Conservation (phyloP, 2,113 vertebrate species). For the Pseudorasbora parva region DNA sequence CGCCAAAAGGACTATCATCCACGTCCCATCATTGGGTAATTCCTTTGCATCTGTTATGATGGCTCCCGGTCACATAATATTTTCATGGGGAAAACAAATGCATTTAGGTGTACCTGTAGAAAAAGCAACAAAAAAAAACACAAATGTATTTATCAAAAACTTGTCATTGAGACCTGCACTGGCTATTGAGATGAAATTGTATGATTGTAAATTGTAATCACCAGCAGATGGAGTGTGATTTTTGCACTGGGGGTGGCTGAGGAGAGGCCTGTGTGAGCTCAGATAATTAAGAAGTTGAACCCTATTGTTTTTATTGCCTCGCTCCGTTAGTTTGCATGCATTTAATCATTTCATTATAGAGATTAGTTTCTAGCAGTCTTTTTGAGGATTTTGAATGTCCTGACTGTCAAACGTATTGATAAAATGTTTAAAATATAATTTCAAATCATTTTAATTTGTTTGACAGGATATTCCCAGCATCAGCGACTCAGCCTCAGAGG, state of each 20-base stretch:
- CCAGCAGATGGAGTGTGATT: conserved; percentile 99
- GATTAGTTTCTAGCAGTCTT: conserved; percentile 42
- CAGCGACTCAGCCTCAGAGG: conserved; percentile 71
- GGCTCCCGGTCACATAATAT: background rate
- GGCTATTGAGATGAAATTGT: conserved; percentile 37
- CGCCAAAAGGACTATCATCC: conserved; percentile 98
- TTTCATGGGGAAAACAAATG: background rate
- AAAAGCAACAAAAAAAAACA: background rate
- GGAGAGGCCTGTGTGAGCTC: conserved; percentile 98
- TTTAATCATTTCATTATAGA: conserved; percentile 99
- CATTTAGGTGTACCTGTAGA: background rate
- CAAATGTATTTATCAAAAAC: background rate
- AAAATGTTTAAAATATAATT: background rate
- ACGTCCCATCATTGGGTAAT: conserved; percentile 99
- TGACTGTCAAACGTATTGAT: conserved; percentile 45
- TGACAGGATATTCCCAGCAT: conserved; percentile 64
- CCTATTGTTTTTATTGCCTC: conserved; percentile 83
- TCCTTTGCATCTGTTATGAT: conserved; percentile 66
- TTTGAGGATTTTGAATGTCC: conserved; percentile 41
- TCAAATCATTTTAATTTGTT: conserved; percentile 15
- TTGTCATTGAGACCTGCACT: conserved; percentile 28
- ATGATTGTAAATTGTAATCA: conserved; percentile 99
- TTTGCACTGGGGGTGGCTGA: conserved; percentile 99
- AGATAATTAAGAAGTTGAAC: conserved; percentile 99
- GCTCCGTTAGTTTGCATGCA: conserved; percentile 96